Conservation (phyloP, 2,888 invertebrate genomes). For the Ischnus inquisitorius region DNA sequence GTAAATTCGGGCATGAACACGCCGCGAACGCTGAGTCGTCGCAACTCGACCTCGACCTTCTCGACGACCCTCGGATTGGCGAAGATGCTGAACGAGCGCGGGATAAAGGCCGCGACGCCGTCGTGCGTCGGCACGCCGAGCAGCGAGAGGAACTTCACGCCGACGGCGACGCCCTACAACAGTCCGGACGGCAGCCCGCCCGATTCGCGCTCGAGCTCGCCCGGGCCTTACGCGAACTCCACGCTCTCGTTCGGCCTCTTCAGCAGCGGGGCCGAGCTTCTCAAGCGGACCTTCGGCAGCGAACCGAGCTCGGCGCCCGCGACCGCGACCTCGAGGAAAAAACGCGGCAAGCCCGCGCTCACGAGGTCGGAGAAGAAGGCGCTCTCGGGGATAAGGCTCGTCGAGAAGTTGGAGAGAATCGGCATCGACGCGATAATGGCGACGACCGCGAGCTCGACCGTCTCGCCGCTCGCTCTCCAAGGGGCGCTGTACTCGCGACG, state of each 20-base stretch:
- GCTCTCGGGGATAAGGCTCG: conserved; percentile 87
- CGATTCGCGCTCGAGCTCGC: conserved; percentile 87
- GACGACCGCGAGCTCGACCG: conserved; percentile 86
- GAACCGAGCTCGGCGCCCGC: conserved; percentile 79
- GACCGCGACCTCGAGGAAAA: conserved; percentile 73
- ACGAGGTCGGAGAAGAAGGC: conserved; percentile 83
- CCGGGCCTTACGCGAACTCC: conserved; percentile 85
- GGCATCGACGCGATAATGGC: conserved; percentile 90
- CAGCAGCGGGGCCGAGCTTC: conserved; percentile 89
- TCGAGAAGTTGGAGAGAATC: conserved; percentile 90
- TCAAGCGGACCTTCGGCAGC: conserved; percentile 88
- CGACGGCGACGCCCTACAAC: conserved; percentile 95
- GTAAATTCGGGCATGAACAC: conserved; percentile 83
- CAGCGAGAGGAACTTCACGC: conserved; percentile 89
- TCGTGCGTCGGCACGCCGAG: conserved; percentile 89
- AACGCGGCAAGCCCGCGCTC: conserved; percentile 81
- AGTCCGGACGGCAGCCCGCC: conserved; percentile 91
- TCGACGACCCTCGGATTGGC: conserved; percentile 91
- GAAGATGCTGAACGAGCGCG: conserved; percentile 92
- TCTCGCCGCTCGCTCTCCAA: conserved; percentile 88
- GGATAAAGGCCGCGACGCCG: conserved; percentile 91
- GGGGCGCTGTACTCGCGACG: conserved; percentile 88
- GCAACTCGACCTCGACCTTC: conserved; percentile 93
- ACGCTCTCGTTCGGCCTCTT: conserved; percentile 86
- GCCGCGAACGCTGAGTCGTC: conserved; percentile 88